Percentiles rank a stretch among this genome's conserved stretches.
Conservation (phyloP, 1,140 invertebrate species). For the Conopomorpha cramerella region DNA sequence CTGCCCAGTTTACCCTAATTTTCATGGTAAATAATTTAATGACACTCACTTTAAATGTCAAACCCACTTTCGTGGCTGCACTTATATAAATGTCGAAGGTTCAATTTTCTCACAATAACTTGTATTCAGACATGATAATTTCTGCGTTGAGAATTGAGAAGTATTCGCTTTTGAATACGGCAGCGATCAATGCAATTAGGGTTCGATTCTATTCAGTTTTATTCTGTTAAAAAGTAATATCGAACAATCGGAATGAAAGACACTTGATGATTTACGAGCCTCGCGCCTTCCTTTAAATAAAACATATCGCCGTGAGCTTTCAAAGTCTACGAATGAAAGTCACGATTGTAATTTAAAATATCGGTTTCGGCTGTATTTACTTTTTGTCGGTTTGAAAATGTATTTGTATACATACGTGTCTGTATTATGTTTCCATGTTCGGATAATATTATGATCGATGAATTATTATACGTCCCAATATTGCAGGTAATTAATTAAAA, state of each 20-base stretch:
- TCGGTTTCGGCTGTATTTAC: constrained; percentile 44
- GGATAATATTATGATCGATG: too few species aligned
- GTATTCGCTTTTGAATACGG: not conserved
- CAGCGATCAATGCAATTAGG: constrained; percentile 24
- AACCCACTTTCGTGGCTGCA: too few species aligned
- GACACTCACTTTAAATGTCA: too few species aligned
- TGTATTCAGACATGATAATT: too few species aligned
- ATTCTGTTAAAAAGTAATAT: constrained; percentile 35
- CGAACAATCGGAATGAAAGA: constrained; percentile 43
- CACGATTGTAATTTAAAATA: constrained; percentile 55
- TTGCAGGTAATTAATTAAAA: too few species aligned
- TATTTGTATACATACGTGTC: too few species aligned
- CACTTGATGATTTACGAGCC: constrained; percentile 42
- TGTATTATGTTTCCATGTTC: too few species aligned
- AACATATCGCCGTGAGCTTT: constrained; percentile 55
- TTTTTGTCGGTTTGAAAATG: constrained; percentile 20
- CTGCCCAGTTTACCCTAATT: constrained; percentile 43
- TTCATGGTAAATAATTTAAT: constrained; percentile 41
- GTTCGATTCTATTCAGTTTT: constrained; percentile 31
- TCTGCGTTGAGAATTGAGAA: too few species aligned
- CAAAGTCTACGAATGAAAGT: constrained; percentile 43
- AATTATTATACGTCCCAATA: too few species aligned
- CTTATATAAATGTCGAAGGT: too few species aligned
- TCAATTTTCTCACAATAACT: too few species aligned
- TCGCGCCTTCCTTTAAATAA: constrained; percentile 53